These are phyloP conservation scores for Proterorhinus semilunaris DNA, from an alignment of 2,113 vertebrate genomes.

Conservation along the genomic window DNA sequence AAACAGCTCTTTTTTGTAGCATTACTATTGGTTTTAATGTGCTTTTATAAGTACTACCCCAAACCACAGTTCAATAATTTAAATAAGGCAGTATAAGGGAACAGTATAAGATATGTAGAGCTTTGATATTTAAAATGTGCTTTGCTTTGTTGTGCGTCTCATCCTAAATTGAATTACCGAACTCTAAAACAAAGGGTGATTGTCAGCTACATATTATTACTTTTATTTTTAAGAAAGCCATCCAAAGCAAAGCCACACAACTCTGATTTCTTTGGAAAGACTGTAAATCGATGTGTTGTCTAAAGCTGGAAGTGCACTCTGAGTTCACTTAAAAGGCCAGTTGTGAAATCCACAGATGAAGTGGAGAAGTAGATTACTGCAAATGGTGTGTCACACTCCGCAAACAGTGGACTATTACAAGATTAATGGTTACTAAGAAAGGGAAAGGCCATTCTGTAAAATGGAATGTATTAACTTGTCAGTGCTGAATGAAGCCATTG, in stretches of 20 bases:
- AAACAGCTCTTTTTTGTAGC: too few relatives aligned
- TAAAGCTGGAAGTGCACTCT: background rate
- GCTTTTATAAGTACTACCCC: too few relatives aligned
- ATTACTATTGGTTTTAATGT: too few relatives aligned
- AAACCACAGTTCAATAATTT: too few relatives aligned
- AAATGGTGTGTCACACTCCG: constrained; percentile 20
- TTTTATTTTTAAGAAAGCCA: background rate
- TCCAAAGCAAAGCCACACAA: background rate
- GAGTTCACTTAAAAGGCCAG: too few relatives aligned
- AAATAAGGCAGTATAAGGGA: too few relatives aligned
- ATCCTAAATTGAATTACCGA: constrained; percentile 39
- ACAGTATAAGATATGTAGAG: too few relatives aligned
- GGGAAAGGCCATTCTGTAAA: too few relatives aligned
- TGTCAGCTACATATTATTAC: too few relatives aligned
- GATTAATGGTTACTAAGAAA: background rate
- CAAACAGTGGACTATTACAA: constrained; percentile 7
- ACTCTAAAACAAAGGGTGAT: background rate
- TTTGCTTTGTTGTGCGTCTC: constrained; percentile 17
- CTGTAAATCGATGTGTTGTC: background rate
- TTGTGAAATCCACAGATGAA: constrained; percentile 6
- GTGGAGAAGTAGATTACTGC: background rate
- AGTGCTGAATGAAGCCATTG: background rate
- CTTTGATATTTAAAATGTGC: too few relatives aligned
- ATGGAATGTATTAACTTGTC: too few relatives aligned
- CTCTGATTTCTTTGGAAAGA: background rate